Evolutionary conservation across 2,888 invertebrate species (phyloP).

Genomic region (Diachrysia chrysitis): DNA sequence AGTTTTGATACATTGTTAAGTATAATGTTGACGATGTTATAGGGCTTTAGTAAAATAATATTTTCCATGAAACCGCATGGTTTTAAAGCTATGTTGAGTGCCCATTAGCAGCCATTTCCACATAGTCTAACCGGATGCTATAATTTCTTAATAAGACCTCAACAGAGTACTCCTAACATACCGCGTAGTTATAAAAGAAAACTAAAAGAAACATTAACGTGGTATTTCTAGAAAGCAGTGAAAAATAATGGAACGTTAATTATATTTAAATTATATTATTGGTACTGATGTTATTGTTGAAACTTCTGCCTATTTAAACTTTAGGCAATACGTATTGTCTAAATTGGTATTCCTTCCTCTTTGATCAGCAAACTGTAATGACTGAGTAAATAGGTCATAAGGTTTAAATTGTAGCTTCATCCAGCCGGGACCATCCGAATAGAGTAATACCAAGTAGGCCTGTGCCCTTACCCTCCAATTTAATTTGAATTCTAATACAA

Average conservation of each 20-base stretch:
- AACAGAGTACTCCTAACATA: conserved; percentile 23
- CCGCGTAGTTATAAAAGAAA: conserved; percentile 10
- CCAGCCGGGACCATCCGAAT: background rate
- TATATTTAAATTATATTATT: too few species aligned
- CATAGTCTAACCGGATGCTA: conserved; percentile 17
- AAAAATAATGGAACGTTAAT: too few species aligned
- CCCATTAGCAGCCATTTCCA: conserved; percentile 19
- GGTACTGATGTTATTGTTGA: too few species aligned
- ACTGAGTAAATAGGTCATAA: background rate
- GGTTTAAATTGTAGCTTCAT: background rate
- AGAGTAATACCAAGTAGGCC: too few species aligned
- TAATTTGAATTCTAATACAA: too few species aligned
- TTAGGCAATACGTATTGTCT: background rate
- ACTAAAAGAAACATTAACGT: conserved; percentile 5
- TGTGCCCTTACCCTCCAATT: too few species aligned
- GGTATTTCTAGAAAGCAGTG: background rate
- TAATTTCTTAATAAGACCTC: conserved; percentile 28
- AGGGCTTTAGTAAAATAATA: conserved; percentile 16
- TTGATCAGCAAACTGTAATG: background rate
- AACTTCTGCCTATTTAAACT: background rate
- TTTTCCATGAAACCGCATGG: background rate
- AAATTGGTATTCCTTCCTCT: background rate
- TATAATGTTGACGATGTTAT: conserved; percentile 15
- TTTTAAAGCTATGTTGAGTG: background rate
- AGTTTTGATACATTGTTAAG: conserved; percentile 14